Conservation (phyloP, 2,113 vertebrate species). For the Cariama cristata region DNA sequence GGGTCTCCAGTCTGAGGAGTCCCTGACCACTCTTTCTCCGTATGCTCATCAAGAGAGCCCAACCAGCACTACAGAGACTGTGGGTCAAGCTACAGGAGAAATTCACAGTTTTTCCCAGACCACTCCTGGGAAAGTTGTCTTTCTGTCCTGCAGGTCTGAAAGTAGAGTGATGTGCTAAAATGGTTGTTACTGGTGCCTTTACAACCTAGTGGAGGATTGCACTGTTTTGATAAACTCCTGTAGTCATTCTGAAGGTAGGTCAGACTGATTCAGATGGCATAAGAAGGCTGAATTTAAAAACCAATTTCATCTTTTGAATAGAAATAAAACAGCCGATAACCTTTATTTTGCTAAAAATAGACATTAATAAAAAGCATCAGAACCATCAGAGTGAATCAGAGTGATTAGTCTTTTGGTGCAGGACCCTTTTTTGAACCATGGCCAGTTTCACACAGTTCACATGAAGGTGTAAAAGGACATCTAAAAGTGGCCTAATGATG, state of each 20-base stretch:
- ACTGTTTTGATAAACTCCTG: not conserved
- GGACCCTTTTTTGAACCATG: not conserved
- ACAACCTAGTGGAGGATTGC: not conserved
- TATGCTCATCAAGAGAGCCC: fast-evolving
- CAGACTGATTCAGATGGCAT: not conserved
- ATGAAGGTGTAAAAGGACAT: not conserved
- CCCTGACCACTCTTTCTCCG: not conserved
- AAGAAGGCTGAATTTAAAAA: not conserved
- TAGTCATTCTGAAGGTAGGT: not conserved
- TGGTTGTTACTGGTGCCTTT: not conserved
- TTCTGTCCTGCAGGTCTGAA: not conserved
- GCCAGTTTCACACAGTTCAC: not conserved
- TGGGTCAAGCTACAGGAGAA: not conserved
- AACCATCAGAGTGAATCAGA: not conserved
- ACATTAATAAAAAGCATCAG: not conserved
- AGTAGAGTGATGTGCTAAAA: not conserved
- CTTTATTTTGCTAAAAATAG: not conserved
- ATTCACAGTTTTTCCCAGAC: not conserved
- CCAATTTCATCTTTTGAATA: not conserved
- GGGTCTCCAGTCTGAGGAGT: not conserved
- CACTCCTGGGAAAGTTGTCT: not conserved
- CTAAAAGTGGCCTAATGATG: not conserved
- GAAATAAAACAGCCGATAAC: not conserved
- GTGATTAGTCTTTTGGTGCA: not conserved
- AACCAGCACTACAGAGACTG: not conserved